Evolutionary conservation across 2,113 vertebrate genomes (phyloP).

Genomic region (Antechinus flavipes): DNA sequence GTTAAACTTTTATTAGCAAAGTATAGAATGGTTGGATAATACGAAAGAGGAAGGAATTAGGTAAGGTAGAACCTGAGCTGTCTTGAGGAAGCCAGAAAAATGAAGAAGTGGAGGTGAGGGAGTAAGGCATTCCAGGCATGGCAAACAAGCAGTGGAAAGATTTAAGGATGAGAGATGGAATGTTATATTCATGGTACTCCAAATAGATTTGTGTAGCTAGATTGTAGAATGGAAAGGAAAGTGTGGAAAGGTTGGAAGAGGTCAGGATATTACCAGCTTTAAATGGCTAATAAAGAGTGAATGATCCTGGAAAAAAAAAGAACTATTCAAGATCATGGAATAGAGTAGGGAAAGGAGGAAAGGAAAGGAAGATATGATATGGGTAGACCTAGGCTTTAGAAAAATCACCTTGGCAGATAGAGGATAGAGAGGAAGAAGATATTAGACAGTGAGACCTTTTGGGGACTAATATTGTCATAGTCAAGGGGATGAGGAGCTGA

Average conservation of each 20-base stretch:
- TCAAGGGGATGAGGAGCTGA: background rate
- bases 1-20: background rate
- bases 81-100: background rate
- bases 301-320: background rate
- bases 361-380: background rate
- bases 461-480: too few species aligned
- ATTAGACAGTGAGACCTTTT: background rate
- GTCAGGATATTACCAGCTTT: background rate
- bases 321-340: background rate
- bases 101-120: background rate
- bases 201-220: background rate
- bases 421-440: background rate
- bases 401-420: background rate
- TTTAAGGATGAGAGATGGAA: background rate
- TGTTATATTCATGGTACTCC: background rate
- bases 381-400: background rate
- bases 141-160: background rate
- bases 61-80: background rate
- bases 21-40: background rate
- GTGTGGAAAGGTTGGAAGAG: background rate
- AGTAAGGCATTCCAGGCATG: background rate
- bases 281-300: background rate
- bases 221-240: background rate
- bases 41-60: background rate
- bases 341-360: too few species aligned